A percentile compares a stretch with the other conserved stretches of the same genome.
These are phyloP conservation scores for Parnassius mnemosyne DNA, from an alignment of 2,888 invertebrate species.

Conservation along the genomic window DNA sequence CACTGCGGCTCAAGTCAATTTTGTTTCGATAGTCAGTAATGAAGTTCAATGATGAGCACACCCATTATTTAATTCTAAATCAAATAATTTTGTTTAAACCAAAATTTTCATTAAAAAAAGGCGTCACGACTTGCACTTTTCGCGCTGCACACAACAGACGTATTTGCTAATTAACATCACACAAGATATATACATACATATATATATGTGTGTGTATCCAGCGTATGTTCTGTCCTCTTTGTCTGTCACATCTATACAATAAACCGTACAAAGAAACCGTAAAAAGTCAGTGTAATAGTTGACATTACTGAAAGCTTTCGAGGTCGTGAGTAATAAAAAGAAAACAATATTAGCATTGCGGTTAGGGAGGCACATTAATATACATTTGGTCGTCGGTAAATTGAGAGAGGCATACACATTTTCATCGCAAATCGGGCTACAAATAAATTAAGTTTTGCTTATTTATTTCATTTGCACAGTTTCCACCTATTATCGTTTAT, in stretches of 20 bases:
- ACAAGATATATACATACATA: too few species aligned
- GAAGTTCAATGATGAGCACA: too few species aligned
- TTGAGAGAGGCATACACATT: constrained; percentile 50
- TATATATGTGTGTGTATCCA: background rate
- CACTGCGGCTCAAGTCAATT: too few species aligned
- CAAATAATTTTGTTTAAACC: too few species aligned
- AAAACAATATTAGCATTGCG: constrained; percentile 70
- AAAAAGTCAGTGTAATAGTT: constrained; percentile 66
- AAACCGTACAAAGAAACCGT: constrained; percentile 56
- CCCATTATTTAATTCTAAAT: too few species aligned
- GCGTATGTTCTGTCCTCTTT: constrained; percentile 23
- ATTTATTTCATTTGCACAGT: constrained; percentile 34
- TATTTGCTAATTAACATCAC: too few species aligned
- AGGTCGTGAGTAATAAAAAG: constrained; percentile 66
- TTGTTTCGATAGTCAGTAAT: too few species aligned
- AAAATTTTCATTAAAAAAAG: too few species aligned
- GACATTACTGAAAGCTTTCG: constrained; percentile 69
- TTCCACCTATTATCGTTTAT: background rate
- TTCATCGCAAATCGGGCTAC: constrained; percentile 66
- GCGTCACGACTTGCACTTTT: too few species aligned
- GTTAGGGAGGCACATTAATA: constrained; percentile 72
- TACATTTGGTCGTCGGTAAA: constrained; percentile 61
- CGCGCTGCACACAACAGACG: too few species aligned
- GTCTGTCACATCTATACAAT: constrained; percentile 38
- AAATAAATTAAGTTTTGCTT: constrained; percentile 58